Evolutionary conservation across 2,888 invertebrate genomes (phyloP).

Genomic region (Sicus ferrugineus): DNA sequence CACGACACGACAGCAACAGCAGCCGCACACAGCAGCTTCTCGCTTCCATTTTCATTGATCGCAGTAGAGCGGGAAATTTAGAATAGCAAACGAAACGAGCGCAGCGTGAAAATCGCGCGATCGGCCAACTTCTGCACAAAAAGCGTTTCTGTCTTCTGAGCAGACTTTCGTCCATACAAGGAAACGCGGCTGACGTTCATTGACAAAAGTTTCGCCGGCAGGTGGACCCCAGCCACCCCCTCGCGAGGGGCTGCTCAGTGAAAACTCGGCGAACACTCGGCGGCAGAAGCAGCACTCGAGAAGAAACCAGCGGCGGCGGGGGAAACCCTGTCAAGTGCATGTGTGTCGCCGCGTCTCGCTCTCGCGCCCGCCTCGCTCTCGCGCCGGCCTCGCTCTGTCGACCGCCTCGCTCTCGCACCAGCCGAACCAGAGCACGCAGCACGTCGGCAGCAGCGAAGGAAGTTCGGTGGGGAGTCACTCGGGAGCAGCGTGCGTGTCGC

Average conservation of each 20-base stretch:
- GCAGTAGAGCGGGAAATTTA: slow-evolving; percentile 36
- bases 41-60: slow-evolving; percentile 20
- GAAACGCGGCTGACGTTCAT: slow-evolving; percentile 23
- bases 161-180: slow-evolving; percentile 17
- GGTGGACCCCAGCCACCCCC: slow-evolving; percentile 19
- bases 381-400: no score
- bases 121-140: slow-evolving; percentile 5
- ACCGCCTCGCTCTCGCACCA: no score
- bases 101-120: not conserved
- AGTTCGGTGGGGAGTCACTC: slow-evolving; percentile 4
- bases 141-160: slow-evolving; percentile 16
- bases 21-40: not conserved
- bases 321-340: not conserved
- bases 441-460: not conserved
- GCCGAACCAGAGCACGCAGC: slow-evolving; percentile 7
- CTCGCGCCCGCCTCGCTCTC: no score
- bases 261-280: slow-evolving; percentile 24
- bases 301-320: not conserved
- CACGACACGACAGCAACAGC: not conserved
- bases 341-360: not conserved
- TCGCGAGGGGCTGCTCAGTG: slow-evolving; percentile 16
- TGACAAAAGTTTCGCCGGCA: slow-evolving; percentile 21
- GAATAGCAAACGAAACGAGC: slow-evolving; percentile 27
- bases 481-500: not conserved
- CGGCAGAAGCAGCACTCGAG: not conserved